Evolutionary conservation across 2,797 vertebrate genomes (phyloP).

Genomic region (Gallinago solitaria): DNA sequence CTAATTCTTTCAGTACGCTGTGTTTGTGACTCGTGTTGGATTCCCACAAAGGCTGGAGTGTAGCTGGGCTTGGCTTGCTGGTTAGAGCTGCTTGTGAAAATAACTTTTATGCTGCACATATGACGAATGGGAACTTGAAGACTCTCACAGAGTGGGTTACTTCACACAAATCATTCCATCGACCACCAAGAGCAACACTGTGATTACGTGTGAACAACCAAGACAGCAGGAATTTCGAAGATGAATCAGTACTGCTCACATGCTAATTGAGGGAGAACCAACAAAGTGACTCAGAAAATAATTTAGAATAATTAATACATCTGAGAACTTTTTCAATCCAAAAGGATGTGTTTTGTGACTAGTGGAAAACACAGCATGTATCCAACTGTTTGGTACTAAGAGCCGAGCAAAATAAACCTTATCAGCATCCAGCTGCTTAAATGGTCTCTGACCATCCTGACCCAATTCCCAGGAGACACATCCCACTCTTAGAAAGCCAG

Average conservation of each 20-base stretch:
- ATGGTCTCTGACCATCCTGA: neutral
- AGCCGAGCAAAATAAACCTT: constrained; percentile 14
- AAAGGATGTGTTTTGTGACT: neutral
- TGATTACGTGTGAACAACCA: constrained; percentile 19
- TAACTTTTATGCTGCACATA: neutral
- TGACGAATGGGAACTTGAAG: neutral
- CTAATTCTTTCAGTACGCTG: neutral
- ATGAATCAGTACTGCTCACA: constrained; percentile 10
- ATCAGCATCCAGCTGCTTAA: neutral
- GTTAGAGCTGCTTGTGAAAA: neutral
- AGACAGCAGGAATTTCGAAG: constrained; percentile 6
- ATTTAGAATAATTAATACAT: neutral
- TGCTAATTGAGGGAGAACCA: neutral
- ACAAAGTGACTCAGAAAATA: neutral
- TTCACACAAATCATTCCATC: neutral
- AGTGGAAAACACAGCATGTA: neutral
- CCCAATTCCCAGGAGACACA: neutral
- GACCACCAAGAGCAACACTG: neutral
- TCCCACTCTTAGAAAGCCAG: neutral
- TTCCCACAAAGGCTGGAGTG: constrained; percentile 15
- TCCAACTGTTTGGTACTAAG: neutral
- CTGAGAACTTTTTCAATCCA: neutral
- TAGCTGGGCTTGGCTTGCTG: neutral
- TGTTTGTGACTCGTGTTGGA: constrained; percentile 1
- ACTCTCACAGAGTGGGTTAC: neutral